These are phyloP conservation scores for Zaprionus kolodkinae DNA, from an alignment of 1,140 invertebrate genomes.

Conservation along the genomic window DNA sequence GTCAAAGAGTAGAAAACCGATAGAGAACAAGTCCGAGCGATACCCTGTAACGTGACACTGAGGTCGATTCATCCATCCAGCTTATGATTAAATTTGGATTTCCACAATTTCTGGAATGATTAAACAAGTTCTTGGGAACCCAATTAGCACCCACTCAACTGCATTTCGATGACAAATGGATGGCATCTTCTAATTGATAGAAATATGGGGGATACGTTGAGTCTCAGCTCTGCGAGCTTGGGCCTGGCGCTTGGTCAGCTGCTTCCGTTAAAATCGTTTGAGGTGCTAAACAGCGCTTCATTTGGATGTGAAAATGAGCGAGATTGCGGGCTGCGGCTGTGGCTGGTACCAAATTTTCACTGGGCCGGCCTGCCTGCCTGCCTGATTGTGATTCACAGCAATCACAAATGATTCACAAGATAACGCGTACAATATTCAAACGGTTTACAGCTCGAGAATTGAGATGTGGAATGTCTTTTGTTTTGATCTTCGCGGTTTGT, in stretches of 20 bases:
- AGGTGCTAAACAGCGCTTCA: conserved; percentile 40
- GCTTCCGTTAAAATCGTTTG: conserved; percentile 32
- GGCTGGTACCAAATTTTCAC: conserved; percentile 35
- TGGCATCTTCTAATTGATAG: conserved; percentile 35
- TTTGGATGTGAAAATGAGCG: conserved; percentile 10
- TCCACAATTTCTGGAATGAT: conserved; percentile 4
- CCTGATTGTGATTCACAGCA: conserved; percentile 25
- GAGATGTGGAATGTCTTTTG: conserved; percentile 18
- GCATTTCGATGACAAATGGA: conserved; percentile 29
- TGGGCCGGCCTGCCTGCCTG: not conserved
- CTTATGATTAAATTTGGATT: not conserved
- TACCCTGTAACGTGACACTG: conserved; percentile 23
- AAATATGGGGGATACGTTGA: conserved; percentile 9
- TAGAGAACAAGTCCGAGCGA: not conserved
- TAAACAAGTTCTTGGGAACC: conserved; percentile 24
- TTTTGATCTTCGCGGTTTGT: not conserved
- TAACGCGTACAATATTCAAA: conserved; percentile 9
- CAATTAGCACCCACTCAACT: conserved; percentile 38
- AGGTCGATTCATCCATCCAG: not conserved
- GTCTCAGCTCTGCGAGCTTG: not conserved
- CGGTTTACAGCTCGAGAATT: not conserved
- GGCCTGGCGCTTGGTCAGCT: conserved; percentile 6
- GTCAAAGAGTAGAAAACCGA: conserved; percentile 32
- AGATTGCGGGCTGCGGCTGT: conserved; percentile 2
- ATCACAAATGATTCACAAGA: conserved; percentile 26